phyloP scores from a whole-genome alignment of 2,797 vertebrate species.

The Prunella strophiata region DNA sequence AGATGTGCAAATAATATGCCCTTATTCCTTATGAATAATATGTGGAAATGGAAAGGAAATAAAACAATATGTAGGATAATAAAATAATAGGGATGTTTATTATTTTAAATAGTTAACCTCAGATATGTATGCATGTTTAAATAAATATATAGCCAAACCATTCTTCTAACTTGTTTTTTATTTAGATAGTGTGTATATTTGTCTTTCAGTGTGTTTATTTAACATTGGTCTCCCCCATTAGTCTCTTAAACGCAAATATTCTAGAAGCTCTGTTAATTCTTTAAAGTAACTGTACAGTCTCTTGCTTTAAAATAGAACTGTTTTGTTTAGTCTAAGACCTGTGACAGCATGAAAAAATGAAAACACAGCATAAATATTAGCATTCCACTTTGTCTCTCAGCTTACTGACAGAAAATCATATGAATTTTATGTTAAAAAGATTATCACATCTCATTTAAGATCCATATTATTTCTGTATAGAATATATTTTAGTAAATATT shows the following conservation, averaged over 20 bases:
- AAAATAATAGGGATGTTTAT: background rate
- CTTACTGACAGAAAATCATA: background rate
- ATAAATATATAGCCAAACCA: background rate
- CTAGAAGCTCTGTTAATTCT: background rate
- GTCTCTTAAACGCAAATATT: background rate
- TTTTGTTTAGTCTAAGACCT: slow-evolving; percentile 5
- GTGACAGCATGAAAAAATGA: background rate
- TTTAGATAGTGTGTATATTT: background rate
- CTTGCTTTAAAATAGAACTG: background rate
- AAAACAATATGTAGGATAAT: background rate
- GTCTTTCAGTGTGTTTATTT: background rate
- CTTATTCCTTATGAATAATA: background rate
- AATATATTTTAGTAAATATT: background rate
- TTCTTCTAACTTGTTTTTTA: background rate
- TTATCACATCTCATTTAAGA: background rate
- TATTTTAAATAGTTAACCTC: background rate
- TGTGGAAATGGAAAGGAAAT: background rate
- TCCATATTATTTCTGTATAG: background rate
- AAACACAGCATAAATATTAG: background rate
- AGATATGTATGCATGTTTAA: background rate
- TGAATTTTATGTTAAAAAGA: background rate
- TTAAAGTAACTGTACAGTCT: background rate
- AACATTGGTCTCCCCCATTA: background rate
- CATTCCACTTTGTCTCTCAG: background rate
- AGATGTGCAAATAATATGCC: background rate